phyloP scores from a whole-genome alignment of 1,140 invertebrate species.

The Nephotettix cincticeps region DNA sequence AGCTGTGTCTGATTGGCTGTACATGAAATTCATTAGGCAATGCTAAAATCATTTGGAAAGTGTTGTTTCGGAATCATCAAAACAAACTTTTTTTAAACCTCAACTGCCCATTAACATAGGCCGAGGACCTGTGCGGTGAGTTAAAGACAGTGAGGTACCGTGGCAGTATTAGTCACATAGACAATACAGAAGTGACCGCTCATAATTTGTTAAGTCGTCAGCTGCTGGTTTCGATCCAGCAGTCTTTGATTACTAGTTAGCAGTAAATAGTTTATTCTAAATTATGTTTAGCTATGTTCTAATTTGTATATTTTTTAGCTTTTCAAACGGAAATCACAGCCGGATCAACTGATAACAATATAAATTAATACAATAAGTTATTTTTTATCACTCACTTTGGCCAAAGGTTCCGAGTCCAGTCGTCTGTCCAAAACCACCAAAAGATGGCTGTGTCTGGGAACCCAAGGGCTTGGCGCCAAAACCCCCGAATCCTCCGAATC shows the following conservation, averaged over 20 bases:
- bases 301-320: background rate
- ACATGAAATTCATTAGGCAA: too few species aligned
- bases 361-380: background rate
- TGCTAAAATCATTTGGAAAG: too few species aligned
- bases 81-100: too few species aligned
- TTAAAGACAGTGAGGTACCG: too few species aligned
- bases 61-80: too few species aligned
- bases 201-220: background rate
- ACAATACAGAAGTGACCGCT: too few species aligned
- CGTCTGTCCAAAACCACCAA: background rate
- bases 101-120: too few species aligned
- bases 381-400: slow-evolving; percentile 20
- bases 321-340: background rate
- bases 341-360: background rate
- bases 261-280: background rate
- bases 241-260: background rate
- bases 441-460: slow-evolving; percentile 30
- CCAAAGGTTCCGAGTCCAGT: slow-evolving; percentile 23
- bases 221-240: background rate
- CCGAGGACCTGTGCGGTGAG: too few species aligned
- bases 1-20: slow-evolving; percentile 42
- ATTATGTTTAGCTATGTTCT: background rate
- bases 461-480: slow-evolving; percentile 41
- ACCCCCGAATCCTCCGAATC: slow-evolving; percentile 33
- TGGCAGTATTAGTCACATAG: too few species aligned